Base-by-base conservation (phyloP, 2,113 vertebrate species). In the Nibea coibor region DNA sequence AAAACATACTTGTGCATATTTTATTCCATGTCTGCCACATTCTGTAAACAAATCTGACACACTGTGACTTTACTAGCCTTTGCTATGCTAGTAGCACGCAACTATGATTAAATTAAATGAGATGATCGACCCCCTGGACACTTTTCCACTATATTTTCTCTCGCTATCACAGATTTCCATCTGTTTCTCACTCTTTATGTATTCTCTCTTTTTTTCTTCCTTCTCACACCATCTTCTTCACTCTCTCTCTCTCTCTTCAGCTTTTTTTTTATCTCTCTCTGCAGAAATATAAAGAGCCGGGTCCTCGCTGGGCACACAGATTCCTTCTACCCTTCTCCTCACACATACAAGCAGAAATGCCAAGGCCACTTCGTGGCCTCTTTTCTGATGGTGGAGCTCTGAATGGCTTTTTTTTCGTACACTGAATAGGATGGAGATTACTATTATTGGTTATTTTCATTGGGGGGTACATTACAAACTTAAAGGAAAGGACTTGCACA, bases 291-390 rank as follows among this genome's bases (percentile, higher is more conserved):
- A 66, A 65, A 47, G 39, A 69, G 68, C 28, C 14, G 5, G 5
- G 28, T 43, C 47, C 10, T 80, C 26, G 45, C 59, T 59, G 31
- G 64, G 67, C 72, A 45, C 68, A 54, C 68, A n/a, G 4, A 63
- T 64, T 68, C 43, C 42, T 76, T 20, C 24, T 64, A 14, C 9
- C 16, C 12, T 73, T 42, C 47, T 15, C 64, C 43, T 64, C 54
- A 28, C 65, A 58, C 10, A 63, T 51, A 66, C 26, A 80, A 57
- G 48, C 26, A 65, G 53, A 80, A 63, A 74, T 50, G 56, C 45
- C 50, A 78, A 77, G 67, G 75, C 81, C 69, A 47, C 20, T 45
- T 47, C 17, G 10, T 19, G 56, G 64, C 43, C 66, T 65, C 39
- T 51, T 9, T 11, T 5, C 75, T 64, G 14, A 51, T 59, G 50